Conservation (phyloP, 1,140 invertebrate species). For the Mercenaria mercenaria region DNA sequence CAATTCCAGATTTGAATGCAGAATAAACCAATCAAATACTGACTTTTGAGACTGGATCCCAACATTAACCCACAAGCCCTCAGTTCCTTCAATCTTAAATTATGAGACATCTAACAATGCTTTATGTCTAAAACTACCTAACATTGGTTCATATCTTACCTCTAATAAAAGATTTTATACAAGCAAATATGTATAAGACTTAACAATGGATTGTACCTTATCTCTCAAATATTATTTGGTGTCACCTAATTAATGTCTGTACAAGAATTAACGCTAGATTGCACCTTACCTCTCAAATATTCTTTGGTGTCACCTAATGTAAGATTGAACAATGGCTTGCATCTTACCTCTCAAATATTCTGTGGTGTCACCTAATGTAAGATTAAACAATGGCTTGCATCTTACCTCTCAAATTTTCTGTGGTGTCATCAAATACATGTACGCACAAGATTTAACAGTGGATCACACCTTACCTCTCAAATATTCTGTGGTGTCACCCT, state of each 20-base stretch:
- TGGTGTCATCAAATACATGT: too few species aligned
- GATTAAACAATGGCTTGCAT: too few species aligned
- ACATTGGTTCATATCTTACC: slow-evolving; percentile 90
- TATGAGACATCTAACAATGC: too few species aligned
- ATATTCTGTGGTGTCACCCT: too few species aligned
- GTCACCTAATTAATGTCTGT: background rate
- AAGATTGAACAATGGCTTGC: too few species aligned
- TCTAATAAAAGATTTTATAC: slow-evolving; percentile 92
- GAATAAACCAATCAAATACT: too few species aligned
- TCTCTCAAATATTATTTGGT: slow-evolving; percentile 86
- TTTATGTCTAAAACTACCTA: too few species aligned
- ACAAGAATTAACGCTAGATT: background rate
- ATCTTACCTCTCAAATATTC: slow-evolving; percentile 95
- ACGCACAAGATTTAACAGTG: slow-evolving; percentile 98
- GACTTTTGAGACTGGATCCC: too few species aligned
- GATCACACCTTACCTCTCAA: slow-evolving; percentile 99
- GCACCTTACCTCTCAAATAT: slow-evolving; percentile 93
- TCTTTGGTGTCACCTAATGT: slow-evolving; percentile 83
- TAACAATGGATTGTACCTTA: slow-evolving; percentile 78
- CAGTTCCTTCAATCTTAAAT: too few species aligned
- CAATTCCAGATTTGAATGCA: too few species aligned
- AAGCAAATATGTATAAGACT: background rate
- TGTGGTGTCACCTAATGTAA: slow-evolving; percentile 98
- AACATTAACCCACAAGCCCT: too few species aligned
- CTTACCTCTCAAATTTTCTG: too few species aligned